These are phyloP conservation scores for Euzetes globulus DNA, from an alignment of 2,888 invertebrate genomes.

Conservation along the genomic window DNA sequence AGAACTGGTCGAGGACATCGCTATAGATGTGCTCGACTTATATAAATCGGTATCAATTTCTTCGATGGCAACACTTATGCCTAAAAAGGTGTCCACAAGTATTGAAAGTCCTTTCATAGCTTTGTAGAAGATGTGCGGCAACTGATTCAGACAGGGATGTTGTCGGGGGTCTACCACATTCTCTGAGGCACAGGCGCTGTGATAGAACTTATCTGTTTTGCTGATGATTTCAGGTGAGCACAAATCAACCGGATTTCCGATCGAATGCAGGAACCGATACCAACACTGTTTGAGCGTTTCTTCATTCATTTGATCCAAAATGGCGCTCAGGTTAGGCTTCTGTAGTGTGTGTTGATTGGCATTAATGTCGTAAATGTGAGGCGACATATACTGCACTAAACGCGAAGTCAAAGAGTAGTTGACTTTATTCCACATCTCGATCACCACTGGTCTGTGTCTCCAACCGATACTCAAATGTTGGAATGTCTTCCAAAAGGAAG, in stretches of 20 bases:
- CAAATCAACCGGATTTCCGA: constrained; percentile 88
- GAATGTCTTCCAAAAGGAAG: constrained; percentile 67
- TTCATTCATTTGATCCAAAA: constrained; percentile 64
- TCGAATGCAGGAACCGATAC: constrained; percentile 87
- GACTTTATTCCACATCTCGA: constrained; percentile 72
- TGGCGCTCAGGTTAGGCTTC: constrained; percentile 21
- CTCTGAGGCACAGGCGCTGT: constrained; percentile 72
- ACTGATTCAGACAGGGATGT: constrained; percentile 68
- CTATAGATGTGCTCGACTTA: constrained; percentile 27
- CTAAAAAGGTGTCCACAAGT: constrained; percentile 89
- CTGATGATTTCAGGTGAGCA: constrained; percentile 71
- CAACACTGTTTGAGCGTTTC: constrained; percentile 82
- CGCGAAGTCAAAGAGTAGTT: constrained; percentile 79
- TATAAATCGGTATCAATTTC: constrained; percentile 31
- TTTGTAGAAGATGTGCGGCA: constrained; percentile 83
- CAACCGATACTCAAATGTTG: constrained; percentile 83
- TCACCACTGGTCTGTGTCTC: constrained; percentile 84
- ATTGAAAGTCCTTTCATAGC: constrained; percentile 88
- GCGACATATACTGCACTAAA: constrained; percentile 48
- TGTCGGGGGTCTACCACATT: constrained; percentile 75
- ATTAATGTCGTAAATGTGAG: constrained; percentile 15
- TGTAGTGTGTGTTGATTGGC: neutral
- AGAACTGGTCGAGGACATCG: neutral
- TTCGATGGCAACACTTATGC: constrained; percentile 52
- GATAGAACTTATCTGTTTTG: constrained; percentile 64